These are phyloP conservation scores for Vanacampus margaritifer DNA, from an alignment of 2,113 vertebrate species.

Conservation along the genomic window DNA sequence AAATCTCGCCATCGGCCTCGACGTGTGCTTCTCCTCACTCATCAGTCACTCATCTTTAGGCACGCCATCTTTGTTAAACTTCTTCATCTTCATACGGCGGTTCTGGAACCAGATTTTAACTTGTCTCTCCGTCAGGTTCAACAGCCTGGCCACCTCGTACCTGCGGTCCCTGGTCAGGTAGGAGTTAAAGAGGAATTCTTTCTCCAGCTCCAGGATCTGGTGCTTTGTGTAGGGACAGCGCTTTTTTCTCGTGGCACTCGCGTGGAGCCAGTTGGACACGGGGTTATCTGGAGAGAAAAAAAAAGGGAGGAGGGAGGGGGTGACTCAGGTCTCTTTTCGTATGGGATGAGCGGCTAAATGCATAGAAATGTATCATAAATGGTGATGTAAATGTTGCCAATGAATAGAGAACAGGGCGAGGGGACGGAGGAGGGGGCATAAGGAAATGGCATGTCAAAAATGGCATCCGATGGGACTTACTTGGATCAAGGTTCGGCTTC, in stretches of 20 bases:
- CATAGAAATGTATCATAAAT: conserved; percentile 10
- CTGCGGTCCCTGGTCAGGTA: conserved; percentile 97
- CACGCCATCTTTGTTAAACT: conserved; percentile 91
- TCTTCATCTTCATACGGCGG: conserved; percentile 99
- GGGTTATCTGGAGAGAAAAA: conserved; percentile 82
- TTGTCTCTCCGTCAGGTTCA: conserved; percentile 95
- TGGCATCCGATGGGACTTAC: conserved; percentile 78
- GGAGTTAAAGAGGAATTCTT: conserved; percentile 96
- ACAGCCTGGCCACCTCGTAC: conserved; percentile 90
- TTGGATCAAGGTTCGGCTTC: conserved; percentile 87
- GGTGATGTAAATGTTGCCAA: background rate
- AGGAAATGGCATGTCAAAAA: conserved; percentile 59
- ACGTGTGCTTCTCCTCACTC: conserved; percentile 5
- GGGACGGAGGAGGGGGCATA: conserved; percentile 41
- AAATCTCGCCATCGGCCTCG: conserved; percentile 44
- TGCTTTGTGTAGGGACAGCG: conserved; percentile 95
- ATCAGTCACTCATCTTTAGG: conserved; percentile 84
- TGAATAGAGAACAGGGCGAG: conserved; percentile 5
- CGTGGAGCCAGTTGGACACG: conserved; percentile 96
- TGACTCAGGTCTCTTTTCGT: conserved; percentile 28
- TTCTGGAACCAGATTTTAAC: conserved; percentile 99
- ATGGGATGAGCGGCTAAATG: conserved; percentile 21
- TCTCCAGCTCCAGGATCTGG: conserved; percentile 94
- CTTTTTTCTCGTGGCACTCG: conserved; percentile 93
- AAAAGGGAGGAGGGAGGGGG: conserved; percentile 39